Percentiles rank a stretch among this genome's conserved stretches.
Conservation (phyloP, 2,888 invertebrate genomes). For the Horisme vitalbata region DNA sequence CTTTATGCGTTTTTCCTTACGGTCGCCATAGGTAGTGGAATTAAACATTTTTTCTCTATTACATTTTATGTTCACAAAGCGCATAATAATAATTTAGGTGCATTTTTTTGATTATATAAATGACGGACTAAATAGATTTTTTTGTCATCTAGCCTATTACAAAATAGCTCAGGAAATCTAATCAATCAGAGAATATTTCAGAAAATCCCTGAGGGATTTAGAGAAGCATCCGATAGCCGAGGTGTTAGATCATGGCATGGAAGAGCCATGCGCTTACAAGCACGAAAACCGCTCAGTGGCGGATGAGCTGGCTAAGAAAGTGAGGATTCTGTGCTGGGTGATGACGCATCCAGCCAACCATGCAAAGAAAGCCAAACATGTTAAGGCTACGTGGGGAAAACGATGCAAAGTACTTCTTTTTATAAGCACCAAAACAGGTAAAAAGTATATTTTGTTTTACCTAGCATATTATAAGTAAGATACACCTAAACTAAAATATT, state of each 20-base stretch:
- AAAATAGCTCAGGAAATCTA: no score
- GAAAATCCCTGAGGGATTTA: slow-evolving; percentile 59
- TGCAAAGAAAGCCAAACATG: slow-evolving; percentile 93
- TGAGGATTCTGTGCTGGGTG: slow-evolving; percentile 97
- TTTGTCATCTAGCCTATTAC: no score
- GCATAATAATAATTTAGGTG: no score
- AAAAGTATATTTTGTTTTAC: no score
- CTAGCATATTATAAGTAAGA: no score
- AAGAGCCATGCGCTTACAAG: slow-evolving; percentile 87
- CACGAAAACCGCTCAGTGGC: slow-evolving; percentile 88
- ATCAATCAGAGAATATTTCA: slow-evolving; percentile 39
- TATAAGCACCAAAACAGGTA: slow-evolving; percentile 92
- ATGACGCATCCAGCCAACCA: slow-evolving; percentile 97
- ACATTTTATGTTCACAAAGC: no score
- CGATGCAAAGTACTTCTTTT: slow-evolving; percentile 94
- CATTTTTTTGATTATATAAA: no score
- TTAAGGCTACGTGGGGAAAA: slow-evolving; percentile 97
- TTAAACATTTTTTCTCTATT: no score
- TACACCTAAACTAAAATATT: no score
- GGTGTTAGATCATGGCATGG: slow-evolving; percentile 63
- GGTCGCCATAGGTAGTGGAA: no score
- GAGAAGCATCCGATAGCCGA: slow-evolving; percentile 58
- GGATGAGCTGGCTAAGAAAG: slow-evolving; percentile 87
- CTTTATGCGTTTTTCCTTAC: no score
- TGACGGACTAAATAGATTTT: no score